Evolutionary conservation across 1,140 invertebrate genomes (phyloP).

Genomic region (Meteorus sp.): DNA sequence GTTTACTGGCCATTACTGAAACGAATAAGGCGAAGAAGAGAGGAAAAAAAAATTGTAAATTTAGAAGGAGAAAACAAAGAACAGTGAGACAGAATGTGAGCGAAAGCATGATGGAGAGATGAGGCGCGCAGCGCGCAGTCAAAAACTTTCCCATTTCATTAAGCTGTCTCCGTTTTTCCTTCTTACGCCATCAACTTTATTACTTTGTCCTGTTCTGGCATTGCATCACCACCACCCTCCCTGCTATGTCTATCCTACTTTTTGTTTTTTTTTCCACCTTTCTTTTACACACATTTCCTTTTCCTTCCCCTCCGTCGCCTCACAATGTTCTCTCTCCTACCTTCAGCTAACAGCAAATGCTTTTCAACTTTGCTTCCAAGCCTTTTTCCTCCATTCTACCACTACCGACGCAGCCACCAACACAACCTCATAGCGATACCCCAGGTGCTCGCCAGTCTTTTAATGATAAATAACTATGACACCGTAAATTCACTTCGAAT

Average conservation of each 20-base stretch:
- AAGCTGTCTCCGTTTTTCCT: slow-evolving; percentile 36
- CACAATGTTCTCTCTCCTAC: slow-evolving; percentile 10
- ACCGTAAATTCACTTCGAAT: slow-evolving; percentile 9
- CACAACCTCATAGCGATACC: neutral
- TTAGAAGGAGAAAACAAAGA: too few species aligned
- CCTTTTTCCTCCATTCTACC: neutral
- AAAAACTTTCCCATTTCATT: slow-evolving; percentile 55
- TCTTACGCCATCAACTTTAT: slow-evolving; percentile 45
- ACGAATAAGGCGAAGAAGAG: slow-evolving; percentile 2
- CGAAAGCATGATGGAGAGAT: too few species aligned
- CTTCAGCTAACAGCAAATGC: slow-evolving; percentile 11
- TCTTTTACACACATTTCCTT: neutral
- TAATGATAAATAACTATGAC: slow-evolving; percentile 12
- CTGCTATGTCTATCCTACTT: slow-evolving; percentile 14
- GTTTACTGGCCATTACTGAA: slow-evolving; percentile 43
- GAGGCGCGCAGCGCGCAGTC: too few species aligned
- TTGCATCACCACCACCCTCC: slow-evolving; percentile 23
- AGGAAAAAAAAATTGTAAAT: too few species aligned
- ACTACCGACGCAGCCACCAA: neutral
- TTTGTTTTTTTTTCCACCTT: neutral
- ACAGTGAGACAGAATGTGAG: slow-evolving; percentile 22
- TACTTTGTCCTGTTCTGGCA: slow-evolving; percentile 44
- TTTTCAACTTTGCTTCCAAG: neutral
- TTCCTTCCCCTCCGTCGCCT: neutral
- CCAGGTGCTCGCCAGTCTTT: slow-evolving; percentile 1